Evolutionary conservation across 1,140 invertebrate genomes (phyloP).

Genomic region (Pseudomyrmex pallidus): DNA sequence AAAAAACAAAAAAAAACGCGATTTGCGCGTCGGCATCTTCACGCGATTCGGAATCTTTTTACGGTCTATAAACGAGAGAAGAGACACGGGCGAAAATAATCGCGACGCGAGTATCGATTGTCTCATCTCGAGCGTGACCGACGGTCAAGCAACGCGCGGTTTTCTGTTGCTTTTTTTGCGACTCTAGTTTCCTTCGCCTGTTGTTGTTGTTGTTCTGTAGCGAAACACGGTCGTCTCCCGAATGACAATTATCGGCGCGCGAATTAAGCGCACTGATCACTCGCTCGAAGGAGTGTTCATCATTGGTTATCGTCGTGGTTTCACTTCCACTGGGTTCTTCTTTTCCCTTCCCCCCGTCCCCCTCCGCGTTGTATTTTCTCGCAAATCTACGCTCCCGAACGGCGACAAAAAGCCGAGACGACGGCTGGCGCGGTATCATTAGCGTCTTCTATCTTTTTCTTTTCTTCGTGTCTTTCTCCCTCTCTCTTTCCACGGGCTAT

Average conservation of each 20-base stretch:
- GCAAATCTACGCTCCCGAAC: slow-evolving; percentile 63
- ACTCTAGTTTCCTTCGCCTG: background rate
- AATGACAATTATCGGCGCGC: slow-evolving; percentile 8
- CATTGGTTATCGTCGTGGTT: slow-evolving; percentile 41
- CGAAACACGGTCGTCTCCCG: background rate
- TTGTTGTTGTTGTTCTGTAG: background rate
- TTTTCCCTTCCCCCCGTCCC: background rate
- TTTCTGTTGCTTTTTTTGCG: background rate
- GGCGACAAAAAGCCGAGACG: slow-evolving; percentile 77
- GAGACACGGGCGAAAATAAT: slow-evolving; percentile 21
- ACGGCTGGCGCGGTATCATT: slow-evolving; percentile 78
- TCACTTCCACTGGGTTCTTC: slow-evolving; percentile 14
- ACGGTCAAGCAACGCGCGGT: background rate
- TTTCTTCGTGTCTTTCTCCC: slow-evolving; percentile 58
- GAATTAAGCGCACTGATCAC: slow-evolving; percentile 17
- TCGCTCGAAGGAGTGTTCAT: slow-evolving; percentile 13
- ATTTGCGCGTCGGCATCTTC: background rate
- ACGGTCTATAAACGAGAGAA: background rate
- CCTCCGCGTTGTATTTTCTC: slow-evolving; percentile 38
- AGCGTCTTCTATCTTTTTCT: slow-evolving; percentile 71
- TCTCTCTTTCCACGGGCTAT: slow-evolving; percentile 44
- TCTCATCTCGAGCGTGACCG: slow-evolving; percentile 3
- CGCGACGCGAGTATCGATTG: slow-evolving; percentile 25
- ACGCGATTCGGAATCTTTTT: background rate
- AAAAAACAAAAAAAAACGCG: background rate